phyloP scores from a whole-genome alignment of 2,113 vertebrate genomes.

The Malurus alboscapulatus region DNA sequence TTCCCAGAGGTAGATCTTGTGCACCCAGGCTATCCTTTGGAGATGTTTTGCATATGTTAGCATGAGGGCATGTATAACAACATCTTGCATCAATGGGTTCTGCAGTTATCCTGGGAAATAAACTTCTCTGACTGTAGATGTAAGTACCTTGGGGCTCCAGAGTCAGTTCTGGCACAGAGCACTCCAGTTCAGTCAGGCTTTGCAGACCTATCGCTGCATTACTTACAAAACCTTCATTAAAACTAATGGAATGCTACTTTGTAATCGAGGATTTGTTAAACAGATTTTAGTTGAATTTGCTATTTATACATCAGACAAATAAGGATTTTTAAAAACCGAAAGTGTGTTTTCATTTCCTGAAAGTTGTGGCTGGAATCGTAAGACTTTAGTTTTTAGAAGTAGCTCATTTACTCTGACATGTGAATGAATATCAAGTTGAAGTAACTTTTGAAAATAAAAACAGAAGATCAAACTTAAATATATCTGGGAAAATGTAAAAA shows the following conservation, averaged over 20 bases:
- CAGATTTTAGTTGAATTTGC: constrained; percentile 7
- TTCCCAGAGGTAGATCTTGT: constrained; percentile 14
- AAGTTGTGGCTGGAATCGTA: constrained; percentile 29
- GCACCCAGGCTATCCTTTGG: constrained; percentile 10
- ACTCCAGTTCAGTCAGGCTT: constrained; percentile 8
- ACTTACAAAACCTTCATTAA: constrained; percentile 22
- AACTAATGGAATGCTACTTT: constrained; percentile 30
- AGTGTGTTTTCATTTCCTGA: constrained; percentile 15
- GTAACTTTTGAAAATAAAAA: background rate
- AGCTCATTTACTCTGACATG: background rate
- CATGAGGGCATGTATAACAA: constrained; percentile 3
- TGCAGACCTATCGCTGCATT: background rate
- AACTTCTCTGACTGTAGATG: background rate
- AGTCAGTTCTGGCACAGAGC: background rate
- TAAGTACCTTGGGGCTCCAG: constrained; percentile 9
- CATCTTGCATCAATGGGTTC: constrained; percentile 19
- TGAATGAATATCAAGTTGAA: background rate
- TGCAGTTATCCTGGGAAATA: constrained; percentile 41
- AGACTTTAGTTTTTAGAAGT: background rate
- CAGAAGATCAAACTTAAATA: background rate
- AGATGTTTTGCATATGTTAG: constrained; percentile 45
- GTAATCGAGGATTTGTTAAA: background rate
- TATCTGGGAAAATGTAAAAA: background rate
- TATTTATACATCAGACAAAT: background rate
- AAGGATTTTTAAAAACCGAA: background rate